Conservation (phyloP, 2,113 vertebrate genomes). For the Pangasianodon gigas region DNA sequence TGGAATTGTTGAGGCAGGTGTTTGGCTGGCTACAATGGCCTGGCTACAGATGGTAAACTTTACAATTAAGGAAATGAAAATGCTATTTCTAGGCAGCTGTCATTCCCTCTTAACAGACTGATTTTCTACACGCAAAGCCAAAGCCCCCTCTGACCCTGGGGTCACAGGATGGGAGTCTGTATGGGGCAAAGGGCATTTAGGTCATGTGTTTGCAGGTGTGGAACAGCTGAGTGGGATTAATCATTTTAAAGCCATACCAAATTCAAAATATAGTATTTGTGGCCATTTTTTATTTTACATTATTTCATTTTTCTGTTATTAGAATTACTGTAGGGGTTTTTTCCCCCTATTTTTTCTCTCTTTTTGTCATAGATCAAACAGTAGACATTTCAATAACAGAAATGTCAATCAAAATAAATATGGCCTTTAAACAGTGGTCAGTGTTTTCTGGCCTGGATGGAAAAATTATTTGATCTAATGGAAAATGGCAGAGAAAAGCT, state of each 20-base stretch:
- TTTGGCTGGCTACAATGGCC: neutral
- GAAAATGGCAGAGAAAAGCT: neutral
- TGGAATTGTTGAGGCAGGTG: slow-evolving; percentile 25
- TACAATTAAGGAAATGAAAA: slow-evolving; percentile 47
- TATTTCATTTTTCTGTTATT: neutral
- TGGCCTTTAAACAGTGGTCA: neutral
- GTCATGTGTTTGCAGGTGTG: neutral
- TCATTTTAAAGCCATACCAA: neutral
- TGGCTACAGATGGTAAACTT: slow-evolving; percentile 27
- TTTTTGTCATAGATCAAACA: neutral
- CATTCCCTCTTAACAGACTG: neutral
- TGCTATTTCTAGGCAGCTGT: slow-evolving; percentile 6
- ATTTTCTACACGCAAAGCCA: neutral
- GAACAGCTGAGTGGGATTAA: neutral
- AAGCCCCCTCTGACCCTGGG: neutral
- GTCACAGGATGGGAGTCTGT: neutral
- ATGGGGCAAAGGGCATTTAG: neutral
- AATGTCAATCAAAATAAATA: slow-evolving; percentile 4
- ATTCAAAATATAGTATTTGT: neutral
- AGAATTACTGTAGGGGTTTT: neutral
- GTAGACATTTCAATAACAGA: neutral
- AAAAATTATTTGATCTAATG: neutral
- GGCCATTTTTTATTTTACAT: neutral
- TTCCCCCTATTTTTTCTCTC: neutral
- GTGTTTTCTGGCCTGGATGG: neutral